Base-by-base conservation (phyloP, 2,888 invertebrate genomes). In the Drosophila diplacantha region DNA sequence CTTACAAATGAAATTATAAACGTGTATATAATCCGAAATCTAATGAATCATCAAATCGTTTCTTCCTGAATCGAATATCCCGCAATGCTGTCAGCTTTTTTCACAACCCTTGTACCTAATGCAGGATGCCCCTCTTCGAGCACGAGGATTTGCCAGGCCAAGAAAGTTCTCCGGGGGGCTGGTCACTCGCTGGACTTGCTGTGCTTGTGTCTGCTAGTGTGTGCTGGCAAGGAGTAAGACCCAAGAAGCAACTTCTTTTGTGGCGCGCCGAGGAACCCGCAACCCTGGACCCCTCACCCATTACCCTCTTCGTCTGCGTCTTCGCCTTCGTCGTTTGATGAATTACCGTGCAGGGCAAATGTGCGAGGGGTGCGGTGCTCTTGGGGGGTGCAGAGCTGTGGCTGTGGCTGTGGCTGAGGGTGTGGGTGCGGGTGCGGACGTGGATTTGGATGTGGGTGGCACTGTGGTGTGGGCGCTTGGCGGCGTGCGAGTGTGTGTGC, bases 271-370 rank as follows among this genome's bases (percentile, higher is more conserved):
- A 69, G 66, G 62, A 57, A 43, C 60, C 57, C 50, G 39, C 31
- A 39, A 39, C 38, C 20, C 38, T 2, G 12, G 7, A 38, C 38
- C 22, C 20, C 46, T 34, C 57, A 50, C 32, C 67, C 70, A 63
- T n/a, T 43, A 47, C 34, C 80, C 67, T 58, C 64, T 47, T 53
- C 75, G 62, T 44, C 64, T 67, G 61, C 34, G 65, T 59, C 63
- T 66, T 63, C 77, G 67, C 77, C 75, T 73, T 81, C 79, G 81
- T 76, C 81, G 78, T 86, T 85, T 85, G 85, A 85, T 85, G 85
- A 85, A 86, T 85, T 85, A 84, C 85, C 81, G 81, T 75, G 74
- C 69, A 64, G 80, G 66, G 76, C 74, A 81, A 81, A 71, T 82
- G 74, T 75, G 76, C 74, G 44, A 46, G 44, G 44, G 31, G 20